Evolutionary conservation across 2,113 vertebrate genomes (phyloP), one percentile per base, ranked within the genome.

Genomic region (Orcinus orca): DNA sequence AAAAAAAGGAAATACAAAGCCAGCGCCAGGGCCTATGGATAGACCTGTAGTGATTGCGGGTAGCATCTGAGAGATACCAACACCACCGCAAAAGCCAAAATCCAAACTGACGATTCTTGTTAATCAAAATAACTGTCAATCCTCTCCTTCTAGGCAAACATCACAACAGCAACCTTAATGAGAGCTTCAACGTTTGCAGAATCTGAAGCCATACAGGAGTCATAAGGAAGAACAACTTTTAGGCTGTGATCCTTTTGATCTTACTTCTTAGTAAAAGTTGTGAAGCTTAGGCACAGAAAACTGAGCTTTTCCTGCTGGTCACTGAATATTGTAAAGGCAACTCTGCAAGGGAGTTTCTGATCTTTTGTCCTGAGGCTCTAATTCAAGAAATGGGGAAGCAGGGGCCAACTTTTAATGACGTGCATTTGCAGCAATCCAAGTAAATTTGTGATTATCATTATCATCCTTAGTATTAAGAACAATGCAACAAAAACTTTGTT

Each of bases 81-180:
- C 38, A 76, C 38, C 62, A 90, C 29, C 0, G 5, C 73, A 85
- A 95, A 82, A 71, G 20, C 25, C 60, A 91, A 93, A 94, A 94
- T 93, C 38, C 58, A 58, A 63, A 76, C 85, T 82, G 68, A 76
- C 93, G 95, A 6, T 41, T 92, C 60, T 67, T 31, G 15, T 86
- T 63, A 53, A 89, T 93, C 95, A 96, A 92, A 93, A 83, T 60
- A 96, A 92, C 58, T 83, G 81, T 79, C 81, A 95, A 8, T 95
- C 73, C 85, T 90, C 71, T 65, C 67, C 80, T 89, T 65, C 44
- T 15, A 50, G 88, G 71, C 71, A 53, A 12, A 15, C 13, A 31
- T 33, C 77, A 86, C 29, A 62, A n/a, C 1, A 4, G 12, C 31
- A 87, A 3, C 31, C 36, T 74, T 95, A 96, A 97, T 50, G 82